Conservation (phyloP, 2,113 vertebrate species). For the Centropus bengalensis region DNA sequence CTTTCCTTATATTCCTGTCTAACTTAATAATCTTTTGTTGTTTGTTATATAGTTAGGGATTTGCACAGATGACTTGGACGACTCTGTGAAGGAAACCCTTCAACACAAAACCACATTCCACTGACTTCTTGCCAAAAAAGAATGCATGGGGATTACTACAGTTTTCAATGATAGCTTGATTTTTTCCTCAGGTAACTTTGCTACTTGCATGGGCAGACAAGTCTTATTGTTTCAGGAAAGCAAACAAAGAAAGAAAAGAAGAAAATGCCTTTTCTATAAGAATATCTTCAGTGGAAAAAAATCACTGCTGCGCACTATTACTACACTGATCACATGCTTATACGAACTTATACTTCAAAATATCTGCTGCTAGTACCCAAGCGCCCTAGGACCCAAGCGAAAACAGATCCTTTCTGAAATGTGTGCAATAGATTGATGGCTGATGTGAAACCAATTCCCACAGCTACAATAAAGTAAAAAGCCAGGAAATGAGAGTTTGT, state of each 20-base stretch:
- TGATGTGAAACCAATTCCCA: conserved; percentile 73
- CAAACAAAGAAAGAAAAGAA: neutral
- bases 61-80: neutral
- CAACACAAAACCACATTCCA: neutral
- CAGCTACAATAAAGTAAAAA: conserved; percentile 62
- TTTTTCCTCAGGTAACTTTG: neutral
- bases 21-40: neutral
- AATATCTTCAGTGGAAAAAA: neutral
- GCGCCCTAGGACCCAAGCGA: conserved; percentile 24
- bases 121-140: conserved; percentile 60
- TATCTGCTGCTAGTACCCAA: neutral
- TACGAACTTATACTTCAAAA: neutral
- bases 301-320: neutral
- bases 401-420: conserved; percentile 59
- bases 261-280: neutral
- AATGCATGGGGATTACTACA: conserved; percentile 29
- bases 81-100: neutral
- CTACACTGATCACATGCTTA: neutral
- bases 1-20: neutral
- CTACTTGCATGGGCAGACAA: neutral
- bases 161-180: conserved; percentile 29
- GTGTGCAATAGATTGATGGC: conserved; percentile 59
- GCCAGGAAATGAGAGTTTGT: conserved; percentile 57
- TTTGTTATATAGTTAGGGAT: neutral
- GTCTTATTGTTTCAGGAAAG: neutral